Evolutionary conservation across 2,113 vertebrate species (phyloP), one percentile per base, ranked within the genome.

Genomic region (Tragelaphus scriptus): DNA sequence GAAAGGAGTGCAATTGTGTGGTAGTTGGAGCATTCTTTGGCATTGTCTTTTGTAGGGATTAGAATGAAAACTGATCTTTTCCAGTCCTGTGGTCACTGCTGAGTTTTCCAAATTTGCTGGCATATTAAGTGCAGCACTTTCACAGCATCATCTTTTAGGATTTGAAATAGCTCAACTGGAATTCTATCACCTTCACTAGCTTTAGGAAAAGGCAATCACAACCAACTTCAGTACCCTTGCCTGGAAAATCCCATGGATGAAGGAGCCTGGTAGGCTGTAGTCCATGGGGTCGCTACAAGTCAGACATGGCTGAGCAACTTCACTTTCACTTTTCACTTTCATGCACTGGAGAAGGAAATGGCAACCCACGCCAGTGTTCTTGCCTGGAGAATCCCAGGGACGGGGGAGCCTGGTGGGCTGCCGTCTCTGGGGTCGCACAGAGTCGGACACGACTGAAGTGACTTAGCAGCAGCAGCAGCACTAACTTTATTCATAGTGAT

Each of bases 401-500:
- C 28, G 0, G 1, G 6, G 14, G 14, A 63, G 61, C 6, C 28
- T 63, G 6, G 61, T 63, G 28, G 28, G 28, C 28, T 63, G 14
- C 6, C 0, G 1, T 30, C 13, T 32, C 7, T 7, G 61, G 61
- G 1, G 14, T 19, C 2, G 5, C 53, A 55, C 16, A 55, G 53
- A 55, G 16, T 63, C 6, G 7, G 61, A 63, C 61, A 4, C 1
- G 3, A 63, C 61, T 63, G 28, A 63, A 63, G 28, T 2, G 30
- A 63, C 61, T 30, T 63, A 63, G 61, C 61, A 63, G 61, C 61
- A 59, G 25, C 58, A 63, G 58, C 10, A 28, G 58, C 8, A n/a
- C 63, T n/a, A 68, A 16, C 63, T 68, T n/a, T n/a, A n/a, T 68
- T n/a, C 32, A 65, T 9, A 68, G 16, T 19, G 63, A 68, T 68